Evolutionary conservation across 2,797 vertebrate species (phyloP).

Genomic region (Enteromius radiatus): DNA sequence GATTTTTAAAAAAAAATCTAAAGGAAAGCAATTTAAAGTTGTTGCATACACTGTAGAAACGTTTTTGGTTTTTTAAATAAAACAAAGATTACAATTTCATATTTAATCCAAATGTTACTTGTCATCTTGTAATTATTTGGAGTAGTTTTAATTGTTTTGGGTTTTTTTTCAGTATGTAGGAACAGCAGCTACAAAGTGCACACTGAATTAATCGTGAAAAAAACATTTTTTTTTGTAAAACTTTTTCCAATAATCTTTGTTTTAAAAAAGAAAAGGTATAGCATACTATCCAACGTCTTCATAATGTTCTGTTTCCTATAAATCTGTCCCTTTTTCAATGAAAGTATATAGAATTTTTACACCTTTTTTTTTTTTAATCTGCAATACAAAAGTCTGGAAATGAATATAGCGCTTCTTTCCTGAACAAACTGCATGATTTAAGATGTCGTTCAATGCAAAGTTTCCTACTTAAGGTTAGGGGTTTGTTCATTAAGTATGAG

Average conservation of each 20-base stretch:
- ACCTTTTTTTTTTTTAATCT: background rate
- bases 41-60: background rate
- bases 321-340: background rate
- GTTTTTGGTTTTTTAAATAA: background rate
- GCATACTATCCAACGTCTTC: background rate
- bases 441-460: background rate
- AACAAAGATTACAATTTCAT: background rate
- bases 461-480: background rate
- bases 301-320: background rate
- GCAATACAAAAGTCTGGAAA: background rate
- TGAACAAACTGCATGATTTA: background rate
- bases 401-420: background rate
- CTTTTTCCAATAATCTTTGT: background rate
- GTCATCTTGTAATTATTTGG: background rate
- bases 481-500: slow-evolving; percentile 33
- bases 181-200: background rate
- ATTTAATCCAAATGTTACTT: background rate
- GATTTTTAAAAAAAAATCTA: background rate
- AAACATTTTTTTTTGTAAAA: background rate
- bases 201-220: background rate
- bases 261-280: background rate
- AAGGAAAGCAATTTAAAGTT: background rate
- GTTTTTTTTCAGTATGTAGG: background rate
- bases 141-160: background rate
- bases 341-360: background rate